Conservation (phyloP, 2,888 invertebrate genomes). For the Sphinx pinastri region DNA sequence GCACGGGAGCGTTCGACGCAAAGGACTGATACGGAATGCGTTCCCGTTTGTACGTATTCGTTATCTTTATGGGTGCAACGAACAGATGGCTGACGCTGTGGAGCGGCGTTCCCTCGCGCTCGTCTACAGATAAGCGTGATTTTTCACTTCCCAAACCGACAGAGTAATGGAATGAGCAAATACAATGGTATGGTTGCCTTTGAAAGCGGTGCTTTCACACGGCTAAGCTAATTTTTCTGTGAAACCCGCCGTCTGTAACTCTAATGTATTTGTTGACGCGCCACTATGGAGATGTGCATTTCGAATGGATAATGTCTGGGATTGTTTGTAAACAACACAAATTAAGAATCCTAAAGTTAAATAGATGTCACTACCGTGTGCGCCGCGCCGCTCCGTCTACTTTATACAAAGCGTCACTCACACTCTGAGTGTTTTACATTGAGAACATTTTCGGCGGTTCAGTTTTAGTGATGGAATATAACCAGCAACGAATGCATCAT, state of each 20-base stretch:
- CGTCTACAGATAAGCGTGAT: constrained; percentile 80
- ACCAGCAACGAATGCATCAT: constrained; percentile 56
- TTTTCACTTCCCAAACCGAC: constrained; percentile 81
- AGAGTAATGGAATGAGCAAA: constrained; percentile 75
- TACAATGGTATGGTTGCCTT: constrained; percentile 66
- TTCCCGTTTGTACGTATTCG: constrained; percentile 74
- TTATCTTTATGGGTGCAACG: constrained; percentile 84
- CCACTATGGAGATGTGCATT: constrained; percentile 23
- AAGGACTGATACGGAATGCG: constrained; percentile 70
- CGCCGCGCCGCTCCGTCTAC: constrained; percentile 44
- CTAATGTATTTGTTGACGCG: constrained; percentile 42
- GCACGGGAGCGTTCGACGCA: constrained; percentile 64
- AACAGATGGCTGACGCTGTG: constrained; percentile 77
- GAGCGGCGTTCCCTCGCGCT: constrained; percentile 75
- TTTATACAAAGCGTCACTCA: constrained; percentile 40
- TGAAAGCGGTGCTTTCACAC: constrained; percentile 64
- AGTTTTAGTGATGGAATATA: constrained; percentile 44
- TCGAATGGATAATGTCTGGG: constrained; percentile 33
- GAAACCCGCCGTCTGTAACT: constrained; percentile 50
- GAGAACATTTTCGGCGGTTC: constrained; percentile 16
- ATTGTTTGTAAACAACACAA: constrained; percentile 75
- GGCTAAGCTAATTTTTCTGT: constrained; percentile 66
- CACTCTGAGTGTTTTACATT: constrained; percentile 24
- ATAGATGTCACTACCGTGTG: constrained; percentile 57
- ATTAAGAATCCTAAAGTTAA: constrained; percentile 50